Percentiles rank a stretch among this genome's conserved stretches.
These are phyloP conservation scores for Lates calcarifer DNA, from an alignment of 2,113 vertebrate genomes.

Conservation along the genomic window DNA sequence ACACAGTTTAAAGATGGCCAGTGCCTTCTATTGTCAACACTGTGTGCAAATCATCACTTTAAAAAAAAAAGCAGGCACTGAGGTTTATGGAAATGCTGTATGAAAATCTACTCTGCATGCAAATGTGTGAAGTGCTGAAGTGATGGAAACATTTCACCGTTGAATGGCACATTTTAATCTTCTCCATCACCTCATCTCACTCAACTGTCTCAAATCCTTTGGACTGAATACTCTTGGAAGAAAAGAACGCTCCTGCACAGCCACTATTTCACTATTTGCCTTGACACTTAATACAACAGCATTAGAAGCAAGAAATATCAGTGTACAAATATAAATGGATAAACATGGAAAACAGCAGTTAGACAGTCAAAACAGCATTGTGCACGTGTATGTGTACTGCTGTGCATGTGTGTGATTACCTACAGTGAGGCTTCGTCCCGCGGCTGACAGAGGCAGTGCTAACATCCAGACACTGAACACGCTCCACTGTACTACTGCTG, in stretches of 20 bases:
- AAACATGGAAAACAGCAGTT: neutral
- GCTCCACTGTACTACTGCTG: conserved; percentile 71
- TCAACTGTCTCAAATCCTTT: conserved; percentile 27
- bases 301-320: conserved; percentile 13
- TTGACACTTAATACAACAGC: neutral
- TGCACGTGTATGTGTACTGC: conserved; percentile 1
- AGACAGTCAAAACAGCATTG: conserved; percentile 20
- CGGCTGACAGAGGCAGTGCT: conserved; percentile 77
- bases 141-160: conserved; percentile 54
- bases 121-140: conserved; percentile 66
- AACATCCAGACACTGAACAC: conserved; percentile 81
- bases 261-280: conserved; percentile 2
- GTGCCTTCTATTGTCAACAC: conserved; percentile 14
- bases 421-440: conserved; percentile 83
- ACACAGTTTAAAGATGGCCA: conserved; percentile 24
- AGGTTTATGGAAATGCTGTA: conserved; percentile 71
- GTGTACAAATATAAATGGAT: conserved; percentile 1
- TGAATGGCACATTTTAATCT: conserved; percentile 33
- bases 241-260: neutral
- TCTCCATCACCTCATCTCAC: conserved; percentile 1
- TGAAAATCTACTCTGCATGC: conserved; percentile 71
- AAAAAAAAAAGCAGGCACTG: conserved; percentile 56
- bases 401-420: conserved; percentile 60
- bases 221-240: conserved; percentile 2
- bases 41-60: conserved; percentile 5